Evolutionary conservation across 2,888 invertebrate genomes (phyloP), one percentile per base, ranked within the genome.

Genomic region (Sinotaia quadrata): DNA sequence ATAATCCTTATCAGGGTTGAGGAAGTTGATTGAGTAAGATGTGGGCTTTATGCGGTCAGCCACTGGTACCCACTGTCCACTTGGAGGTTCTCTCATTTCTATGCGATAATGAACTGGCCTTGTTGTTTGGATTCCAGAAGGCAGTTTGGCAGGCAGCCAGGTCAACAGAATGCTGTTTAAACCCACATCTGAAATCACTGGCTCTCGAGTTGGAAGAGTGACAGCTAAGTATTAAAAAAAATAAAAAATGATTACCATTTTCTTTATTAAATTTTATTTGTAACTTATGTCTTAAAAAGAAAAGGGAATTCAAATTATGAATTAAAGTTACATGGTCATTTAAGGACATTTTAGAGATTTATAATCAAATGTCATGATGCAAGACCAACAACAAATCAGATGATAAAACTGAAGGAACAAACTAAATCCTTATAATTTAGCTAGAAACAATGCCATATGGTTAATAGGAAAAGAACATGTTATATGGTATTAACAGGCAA

Each of bases 131-230:
- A 93, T 91, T 59, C 81, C 75, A 34, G 93, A 93, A 71, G 94
- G 91, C 1, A 97, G 94, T 54, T 96, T 93, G 21, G 96, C 96
- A 0, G 98, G 97, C 80, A 93, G 94, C 98, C 98, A 99, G 0
- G 95, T 94, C n/a, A 98, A 90, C 0, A 95, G 95, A 71, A 97
- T 91, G 72, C 93, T 92, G n/a, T 95, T 92, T 85, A 97, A 97
- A 12, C 95, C 93, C 93, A 98, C 95, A 70, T 95, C 93, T 24
- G 95, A 94, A 84, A 98, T 95, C 82, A 95, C 94, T 12, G 98
- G 98, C 73, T 93, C 92, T 87, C 97, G 95, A 15, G 68, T 67
- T 21, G 81, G 78, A 62, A 77, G 57, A n/a, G 52, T 56, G 1
- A 73, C 58, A 31, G 75, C 83, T 83, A 76, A 3, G n/a, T 1